Evolutionary conservation across 1,140 invertebrate species (phyloP).

Genomic region (Drosophila bipectinata): DNA sequence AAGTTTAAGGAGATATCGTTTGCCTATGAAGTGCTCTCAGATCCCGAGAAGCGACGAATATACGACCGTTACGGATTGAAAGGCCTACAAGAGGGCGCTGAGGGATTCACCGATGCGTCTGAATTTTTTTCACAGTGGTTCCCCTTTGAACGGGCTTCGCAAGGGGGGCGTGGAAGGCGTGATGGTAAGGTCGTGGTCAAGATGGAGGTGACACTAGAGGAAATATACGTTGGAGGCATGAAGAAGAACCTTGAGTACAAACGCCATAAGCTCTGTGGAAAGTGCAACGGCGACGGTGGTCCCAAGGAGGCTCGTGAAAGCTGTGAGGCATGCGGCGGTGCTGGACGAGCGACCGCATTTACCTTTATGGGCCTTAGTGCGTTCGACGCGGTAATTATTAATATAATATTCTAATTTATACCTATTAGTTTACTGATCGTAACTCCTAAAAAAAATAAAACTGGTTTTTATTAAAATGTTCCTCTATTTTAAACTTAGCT

Average conservation of each 20-base stretch:
- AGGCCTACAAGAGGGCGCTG: conserved; percentile 90
- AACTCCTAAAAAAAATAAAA: too few species aligned
- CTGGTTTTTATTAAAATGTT: too few species aligned
- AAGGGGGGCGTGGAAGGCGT: conserved; percentile 23
- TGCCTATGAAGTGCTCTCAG: conserved; percentile 93
- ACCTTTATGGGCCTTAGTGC: conserved; percentile 67
- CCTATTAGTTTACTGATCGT: too few species aligned
- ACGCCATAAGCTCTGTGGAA: conserved; percentile 91
- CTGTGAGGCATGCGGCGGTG: conserved; percentile 62
- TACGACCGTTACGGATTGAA: conserved; percentile 92
- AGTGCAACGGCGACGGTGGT: conserved; percentile 93
- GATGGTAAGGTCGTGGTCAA: conserved; percentile 70
- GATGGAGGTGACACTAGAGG: conserved; percentile 92
- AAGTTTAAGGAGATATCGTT: conserved; percentile 95
- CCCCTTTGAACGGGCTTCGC: conserved; percentile 81
- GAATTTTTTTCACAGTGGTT: conserved; percentile 87
- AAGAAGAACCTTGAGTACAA: conserved; percentile 92
- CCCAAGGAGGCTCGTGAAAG: conserved; percentile 86
- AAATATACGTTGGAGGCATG: conserved; percentile 94
- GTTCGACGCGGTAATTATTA: conserved; percentile 62
- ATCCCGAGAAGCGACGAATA: conserved; percentile 88
- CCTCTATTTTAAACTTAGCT: too few species aligned
- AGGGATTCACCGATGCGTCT: conserved; percentile 86
- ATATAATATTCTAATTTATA: too few species aligned
- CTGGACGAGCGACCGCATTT: conserved; percentile 58